A percentile compares a stretch with the other conserved stretches of the same genome.
Conservation (phyloP, 1,140 invertebrate genomes). For the Steinernema khuongi region DNA sequence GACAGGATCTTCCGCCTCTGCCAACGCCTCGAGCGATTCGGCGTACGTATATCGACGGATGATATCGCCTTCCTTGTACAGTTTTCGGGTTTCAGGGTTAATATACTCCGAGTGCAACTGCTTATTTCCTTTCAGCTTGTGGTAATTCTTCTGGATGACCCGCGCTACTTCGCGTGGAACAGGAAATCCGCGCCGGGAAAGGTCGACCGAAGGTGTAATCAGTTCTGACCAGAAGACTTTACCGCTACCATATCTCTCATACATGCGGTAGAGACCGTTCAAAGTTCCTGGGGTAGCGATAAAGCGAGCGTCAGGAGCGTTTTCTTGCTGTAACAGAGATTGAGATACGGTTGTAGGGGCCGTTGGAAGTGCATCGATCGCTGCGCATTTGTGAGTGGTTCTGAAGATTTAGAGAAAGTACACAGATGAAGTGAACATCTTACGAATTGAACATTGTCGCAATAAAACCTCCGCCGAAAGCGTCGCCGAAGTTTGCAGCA, state of each 20-base stretch:
- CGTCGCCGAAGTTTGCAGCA: background rate
- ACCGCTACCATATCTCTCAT: background rate
- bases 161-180: background rate
- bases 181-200: background rate
- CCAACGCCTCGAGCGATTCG: background rate
- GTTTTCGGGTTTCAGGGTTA: background rate
- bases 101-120: background rate
- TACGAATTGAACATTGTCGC: background rate
- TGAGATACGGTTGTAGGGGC: background rate
- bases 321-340: background rate
- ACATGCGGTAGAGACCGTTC: background rate
- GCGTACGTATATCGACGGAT: background rate
- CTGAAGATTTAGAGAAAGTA: background rate
- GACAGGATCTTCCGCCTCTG: background rate
- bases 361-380: background rate
- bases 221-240: conserved; percentile 6
- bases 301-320: background rate
- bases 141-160: background rate
- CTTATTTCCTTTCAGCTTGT: background rate
- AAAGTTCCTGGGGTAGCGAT: background rate
- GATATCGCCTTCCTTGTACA: background rate
- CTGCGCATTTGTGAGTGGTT: background rate
- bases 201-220: background rate
- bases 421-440: background rate
- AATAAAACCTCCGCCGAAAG: background rate